Evolutionary conservation across 1,140 invertebrate genomes (phyloP).

Genomic region (Calephelis virginiensis): DNA sequence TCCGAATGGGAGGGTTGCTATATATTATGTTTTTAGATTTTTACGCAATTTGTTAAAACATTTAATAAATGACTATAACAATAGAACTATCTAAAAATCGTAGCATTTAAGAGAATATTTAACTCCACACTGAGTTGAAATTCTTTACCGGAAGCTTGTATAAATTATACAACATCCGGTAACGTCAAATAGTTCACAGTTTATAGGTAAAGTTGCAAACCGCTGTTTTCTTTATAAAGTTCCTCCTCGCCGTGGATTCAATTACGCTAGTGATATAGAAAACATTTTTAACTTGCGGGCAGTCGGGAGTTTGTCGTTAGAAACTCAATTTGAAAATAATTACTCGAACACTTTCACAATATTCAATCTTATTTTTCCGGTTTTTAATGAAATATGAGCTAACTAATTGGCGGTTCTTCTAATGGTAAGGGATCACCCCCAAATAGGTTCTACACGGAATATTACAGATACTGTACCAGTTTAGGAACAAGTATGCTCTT

Average conservation of each 20-base stretch:
- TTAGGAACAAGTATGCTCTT: too few relatives aligned
- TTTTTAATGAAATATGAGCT: neutral
- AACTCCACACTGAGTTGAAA: conserved; percentile 19
- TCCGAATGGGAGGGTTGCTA: too few relatives aligned
- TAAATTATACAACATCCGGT: conserved; percentile 38
- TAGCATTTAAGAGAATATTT: too few relatives aligned
- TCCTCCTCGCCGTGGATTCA: conserved; percentile 16
- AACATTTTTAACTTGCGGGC: conserved; percentile 10
- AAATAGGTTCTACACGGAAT: too few relatives aligned
- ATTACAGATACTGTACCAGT: too few relatives aligned
- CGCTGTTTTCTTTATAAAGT: conserved; percentile 32
- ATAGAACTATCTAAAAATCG: too few relatives aligned
- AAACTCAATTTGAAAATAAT: conserved; percentile 11
- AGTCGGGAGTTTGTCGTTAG: neutral
- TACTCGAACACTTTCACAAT: neutral
- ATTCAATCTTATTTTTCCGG: neutral
- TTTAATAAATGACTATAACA: too few relatives aligned
- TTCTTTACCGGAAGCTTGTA: conserved; percentile 32
- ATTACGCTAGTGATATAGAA: conserved; percentile 18
- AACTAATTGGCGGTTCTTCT: neutral
- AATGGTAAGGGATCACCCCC: too few relatives aligned
- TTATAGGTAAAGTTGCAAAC: conserved; percentile 36
- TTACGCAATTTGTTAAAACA: too few relatives aligned
- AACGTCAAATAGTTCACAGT: conserved; percentile 37
- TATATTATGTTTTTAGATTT: too few relatives aligned